phyloP scores from a whole-genome alignment of 2,888 invertebrate genomes.

The Agriopis marginaria region DNA sequence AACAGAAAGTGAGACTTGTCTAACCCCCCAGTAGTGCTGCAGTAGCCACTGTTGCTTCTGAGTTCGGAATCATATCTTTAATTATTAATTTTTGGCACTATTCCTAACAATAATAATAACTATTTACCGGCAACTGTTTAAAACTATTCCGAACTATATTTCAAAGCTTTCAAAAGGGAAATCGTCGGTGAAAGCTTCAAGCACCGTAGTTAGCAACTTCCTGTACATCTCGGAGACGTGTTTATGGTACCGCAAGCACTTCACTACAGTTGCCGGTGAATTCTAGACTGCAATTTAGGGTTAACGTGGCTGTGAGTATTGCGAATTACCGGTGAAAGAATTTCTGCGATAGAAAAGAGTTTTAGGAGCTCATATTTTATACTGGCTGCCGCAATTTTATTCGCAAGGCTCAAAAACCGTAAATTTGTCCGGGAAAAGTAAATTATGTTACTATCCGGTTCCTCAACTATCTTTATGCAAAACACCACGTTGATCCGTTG shows the following conservation, averaged over 20 bases:
- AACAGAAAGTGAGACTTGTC: too few relatives aligned
- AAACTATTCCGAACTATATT: slow-evolving; percentile 4
- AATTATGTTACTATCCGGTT: too few relatives aligned
- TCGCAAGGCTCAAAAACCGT: too few relatives aligned
- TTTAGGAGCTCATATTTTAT: too few relatives aligned
- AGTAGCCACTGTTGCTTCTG: too few relatives aligned
- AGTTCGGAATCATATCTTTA: too few relatives aligned
- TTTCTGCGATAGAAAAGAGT: not conserved
- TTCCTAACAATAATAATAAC: not conserved
- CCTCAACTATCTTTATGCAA: too few relatives aligned
- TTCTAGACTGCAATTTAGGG: slow-evolving; percentile 28
- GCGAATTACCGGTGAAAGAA: not conserved
- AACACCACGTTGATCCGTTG: too few relatives aligned
- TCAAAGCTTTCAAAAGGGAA: slow-evolving; percentile 12
- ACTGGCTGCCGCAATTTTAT: too few relatives aligned
- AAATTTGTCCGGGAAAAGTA: too few relatives aligned
- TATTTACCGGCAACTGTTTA: not conserved
- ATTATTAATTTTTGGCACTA: too few relatives aligned
- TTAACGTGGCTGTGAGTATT: not conserved
- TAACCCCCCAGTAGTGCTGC: too few relatives aligned
- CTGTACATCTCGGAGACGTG: slow-evolving; percentile 50
- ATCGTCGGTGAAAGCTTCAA: slow-evolving; percentile 42
- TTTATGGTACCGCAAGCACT: slow-evolving; percentile 59
- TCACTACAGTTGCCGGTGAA: slow-evolving; percentile 27
- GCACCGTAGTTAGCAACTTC: slow-evolving; percentile 49